A percentile compares a stretch with the other conserved stretches of the same genome.
Evolutionary conservation across 2,797 vertebrate genomes (phyloP).

Genomic region (Rhinoraja longicauda): DNA sequence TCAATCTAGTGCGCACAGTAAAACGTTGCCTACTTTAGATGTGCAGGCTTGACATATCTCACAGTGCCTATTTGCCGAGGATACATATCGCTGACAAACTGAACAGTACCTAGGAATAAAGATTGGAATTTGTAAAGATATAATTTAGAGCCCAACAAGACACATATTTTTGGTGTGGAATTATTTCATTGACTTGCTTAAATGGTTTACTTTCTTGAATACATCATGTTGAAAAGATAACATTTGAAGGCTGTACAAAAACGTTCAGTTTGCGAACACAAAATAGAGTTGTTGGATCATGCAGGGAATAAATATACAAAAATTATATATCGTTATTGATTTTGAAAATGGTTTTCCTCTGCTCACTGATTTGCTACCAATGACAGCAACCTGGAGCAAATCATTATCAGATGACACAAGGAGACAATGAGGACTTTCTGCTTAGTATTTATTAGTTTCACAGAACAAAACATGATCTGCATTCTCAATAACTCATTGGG

Average conservation of each 20-base stretch:
- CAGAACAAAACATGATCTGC: not conserved
- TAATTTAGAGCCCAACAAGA: not conserved
- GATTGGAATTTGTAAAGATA: not conserved
- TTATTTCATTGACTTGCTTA: not conserved
- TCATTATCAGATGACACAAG: not conserved
- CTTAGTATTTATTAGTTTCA: not conserved
- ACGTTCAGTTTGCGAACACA: not conserved
- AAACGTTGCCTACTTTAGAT: constrained; percentile 73
- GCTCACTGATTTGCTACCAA: not conserved
- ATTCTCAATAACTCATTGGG: not conserved
- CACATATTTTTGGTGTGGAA: not conserved
- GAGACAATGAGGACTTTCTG: not conserved
- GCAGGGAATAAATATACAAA: not conserved
- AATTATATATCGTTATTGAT: not conserved
- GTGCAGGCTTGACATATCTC: constrained; percentile 74
- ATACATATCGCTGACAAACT: constrained; percentile 72
- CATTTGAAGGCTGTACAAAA: not conserved
- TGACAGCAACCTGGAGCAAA: not conserved
- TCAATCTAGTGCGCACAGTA: not conserved
- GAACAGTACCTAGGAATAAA: constrained; percentile 69
- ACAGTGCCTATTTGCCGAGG: constrained; percentile 79
- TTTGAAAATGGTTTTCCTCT: not conserved
- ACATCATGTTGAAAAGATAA: not conserved
- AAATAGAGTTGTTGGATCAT: not conserved
- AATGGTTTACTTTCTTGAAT: not conserved